These are phyloP conservation scores for Ficedula albicollis DNA, from an alignment of 2,797 vertebrate species.

Conservation along the genomic window DNA sequence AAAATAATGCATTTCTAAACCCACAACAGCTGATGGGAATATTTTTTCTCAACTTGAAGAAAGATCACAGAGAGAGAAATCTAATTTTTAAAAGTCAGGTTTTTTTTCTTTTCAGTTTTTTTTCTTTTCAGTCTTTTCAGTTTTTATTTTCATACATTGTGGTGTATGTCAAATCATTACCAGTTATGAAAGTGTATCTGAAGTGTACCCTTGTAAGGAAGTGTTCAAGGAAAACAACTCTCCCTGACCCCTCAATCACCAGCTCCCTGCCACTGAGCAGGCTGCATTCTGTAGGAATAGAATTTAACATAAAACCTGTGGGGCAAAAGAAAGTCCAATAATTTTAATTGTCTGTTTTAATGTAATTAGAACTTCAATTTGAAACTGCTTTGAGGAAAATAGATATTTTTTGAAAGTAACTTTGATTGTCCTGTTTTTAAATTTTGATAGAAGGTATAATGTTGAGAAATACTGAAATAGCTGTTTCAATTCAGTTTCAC, in stretches of 20 bases:
- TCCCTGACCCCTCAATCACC: not conserved
- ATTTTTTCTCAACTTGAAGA: not conserved
- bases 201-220: not conserved
- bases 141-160: not conserved
- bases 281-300: not conserved
- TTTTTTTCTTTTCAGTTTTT: not conserved
- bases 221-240: not conserved
- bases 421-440: not conserved
- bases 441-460: not conserved
- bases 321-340: not conserved
- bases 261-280: rapidly evolving
- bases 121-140: not conserved
- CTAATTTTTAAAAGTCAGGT: not conserved
- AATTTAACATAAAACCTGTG: not conserved
- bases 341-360: not conserved
- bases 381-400: not conserved
- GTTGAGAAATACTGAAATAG: not conserved
- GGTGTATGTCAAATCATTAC: not conserved
- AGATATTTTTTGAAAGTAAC: not conserved
- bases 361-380: not conserved
- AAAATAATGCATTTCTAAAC: not conserved
- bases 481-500: not conserved
- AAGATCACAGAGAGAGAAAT: not conserved
- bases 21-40: not conserved
- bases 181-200: not conserved